Percentiles rank a stretch among this genome's conserved stretches.
These are phyloP conservation scores for Cephalophus harveyi DNA, from an alignment of 2,113 vertebrate species.

Conservation along the genomic window DNA sequence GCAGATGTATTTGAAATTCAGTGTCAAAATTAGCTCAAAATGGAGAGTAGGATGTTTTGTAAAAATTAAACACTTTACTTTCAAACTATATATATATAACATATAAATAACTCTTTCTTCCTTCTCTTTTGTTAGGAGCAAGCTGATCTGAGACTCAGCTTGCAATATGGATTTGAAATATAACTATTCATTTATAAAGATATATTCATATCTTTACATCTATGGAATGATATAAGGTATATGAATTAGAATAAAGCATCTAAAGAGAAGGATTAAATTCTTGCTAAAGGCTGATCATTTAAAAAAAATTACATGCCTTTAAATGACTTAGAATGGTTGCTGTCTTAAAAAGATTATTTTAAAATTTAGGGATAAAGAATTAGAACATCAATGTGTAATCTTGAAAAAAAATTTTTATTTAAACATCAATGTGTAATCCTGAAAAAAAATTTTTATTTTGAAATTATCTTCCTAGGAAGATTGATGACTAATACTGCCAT, in stretches of 20 bases:
- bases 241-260: background rate
- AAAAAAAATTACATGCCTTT: background rate
- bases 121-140: background rate
- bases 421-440: no score
- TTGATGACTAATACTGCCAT: background rate
- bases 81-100: background rate
- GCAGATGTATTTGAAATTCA: background rate
- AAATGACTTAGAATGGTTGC: background rate
- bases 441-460: no score
- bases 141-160: background rate
- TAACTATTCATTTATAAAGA: background rate
- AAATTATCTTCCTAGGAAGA: background rate
- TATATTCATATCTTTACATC: background rate
- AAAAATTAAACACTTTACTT: background rate
- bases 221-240: background rate
- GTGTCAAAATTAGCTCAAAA: background rate
- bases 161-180: background rate
- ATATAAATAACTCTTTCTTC: slow-evolving; percentile 23
- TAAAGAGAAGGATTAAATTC: background rate
- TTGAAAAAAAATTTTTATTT: background rate
- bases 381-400: background rate
- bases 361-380: background rate
- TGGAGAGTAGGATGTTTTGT: background rate
- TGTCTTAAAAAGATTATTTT: background rate
- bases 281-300: background rate